Evolutionary conservation across 2,797 vertebrate species (phyloP), one percentile per base, ranked within the genome.

Genomic region (Sciurus carolinensis): DNA sequence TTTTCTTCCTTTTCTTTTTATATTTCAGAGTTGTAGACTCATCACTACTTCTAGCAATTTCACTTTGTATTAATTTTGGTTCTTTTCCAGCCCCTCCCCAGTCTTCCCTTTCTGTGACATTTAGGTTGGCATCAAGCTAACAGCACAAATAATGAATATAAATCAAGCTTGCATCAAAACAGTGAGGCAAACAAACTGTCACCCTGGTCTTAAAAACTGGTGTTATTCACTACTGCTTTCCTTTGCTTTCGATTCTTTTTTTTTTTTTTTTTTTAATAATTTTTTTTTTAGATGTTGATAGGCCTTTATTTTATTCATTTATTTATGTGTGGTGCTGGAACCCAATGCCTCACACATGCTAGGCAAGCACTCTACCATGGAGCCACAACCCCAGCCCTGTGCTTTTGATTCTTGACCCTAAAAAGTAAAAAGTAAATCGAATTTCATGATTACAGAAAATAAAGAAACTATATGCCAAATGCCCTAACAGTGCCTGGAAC

Each of bases 121-220:
- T 91, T 94, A 84, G 79, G 79, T 96, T 93, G 90, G 5, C 76
- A 76, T 84, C 42, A 92, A 44, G 86, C 80, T 62, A 50, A 24
- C 54, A 90, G 30, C n/a, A 77, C 79, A 94, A 57, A 91, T 54
- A 94, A 73, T 91, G 72, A 95, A 30, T 92, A 66, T 42, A 73
- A 95, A 88, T 87, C 67, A 44, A 76, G 18, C 44, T 73, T 90
- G n/a, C 22, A 84, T 92, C 66, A 50, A 93, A 96, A 77, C 28
- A 94, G 33, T 42, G 64, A 95, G 79, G 33, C 33, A 79, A 30
- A 72, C 52, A 47, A 71, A 26, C 9, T 69, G 52, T 88, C 71
- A 28, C 67, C 33, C n/a, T 67, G 71, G 20, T 80, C 75, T 47
- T 93, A 76, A 91, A 96, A 86, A 72, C 66, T 30, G 30, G 4